Conservation (phyloP, 2,113 vertebrate species). For the Coptodon rendalli region DNA sequence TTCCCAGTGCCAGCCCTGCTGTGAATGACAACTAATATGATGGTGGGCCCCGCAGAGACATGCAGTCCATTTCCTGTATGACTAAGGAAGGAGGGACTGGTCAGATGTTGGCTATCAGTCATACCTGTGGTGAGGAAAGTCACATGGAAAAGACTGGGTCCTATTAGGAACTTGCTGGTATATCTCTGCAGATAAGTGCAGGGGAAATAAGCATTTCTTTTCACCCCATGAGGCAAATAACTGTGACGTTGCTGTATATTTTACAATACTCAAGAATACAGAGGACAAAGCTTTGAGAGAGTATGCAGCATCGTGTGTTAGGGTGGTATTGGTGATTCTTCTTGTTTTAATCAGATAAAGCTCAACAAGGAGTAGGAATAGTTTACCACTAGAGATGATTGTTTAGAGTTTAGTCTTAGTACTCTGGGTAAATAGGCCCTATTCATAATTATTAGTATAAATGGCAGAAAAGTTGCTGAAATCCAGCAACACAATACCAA, state of each 20-base stretch:
- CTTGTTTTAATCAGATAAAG: neutral
- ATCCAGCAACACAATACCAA: neutral
- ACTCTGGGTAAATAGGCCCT: neutral
- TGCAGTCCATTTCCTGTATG: slow-evolving; percentile 22
- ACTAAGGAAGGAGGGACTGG: slow-evolving; percentile 2
- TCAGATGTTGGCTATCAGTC: slow-evolving; percentile 13
- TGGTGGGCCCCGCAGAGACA: slow-evolving; percentile 8
- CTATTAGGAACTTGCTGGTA: neutral
- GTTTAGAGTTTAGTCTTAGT: neutral
- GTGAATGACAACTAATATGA: slow-evolving; percentile 45
- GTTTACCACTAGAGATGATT: neutral
- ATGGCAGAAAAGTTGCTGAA: neutral
- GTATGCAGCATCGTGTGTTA: neutral
- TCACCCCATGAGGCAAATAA: neutral
- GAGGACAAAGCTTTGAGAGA: neutral
- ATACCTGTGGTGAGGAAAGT: slow-evolving; percentile 12
- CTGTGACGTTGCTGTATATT: neutral
- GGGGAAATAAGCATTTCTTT: neutral
- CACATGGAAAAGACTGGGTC: neutral
- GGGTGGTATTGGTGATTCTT: neutral
- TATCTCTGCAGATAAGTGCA: neutral
- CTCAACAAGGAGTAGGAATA: neutral
- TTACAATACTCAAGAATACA: neutral
- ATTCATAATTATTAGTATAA: neutral
- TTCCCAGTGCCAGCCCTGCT: slow-evolving; percentile 32